A percentile compares a stretch with the other conserved stretches of the same genome.
These are phyloP conservation scores for Bos javanicus DNA, from an alignment of 2,113 vertebrate species.

Conservation along the genomic window DNA sequence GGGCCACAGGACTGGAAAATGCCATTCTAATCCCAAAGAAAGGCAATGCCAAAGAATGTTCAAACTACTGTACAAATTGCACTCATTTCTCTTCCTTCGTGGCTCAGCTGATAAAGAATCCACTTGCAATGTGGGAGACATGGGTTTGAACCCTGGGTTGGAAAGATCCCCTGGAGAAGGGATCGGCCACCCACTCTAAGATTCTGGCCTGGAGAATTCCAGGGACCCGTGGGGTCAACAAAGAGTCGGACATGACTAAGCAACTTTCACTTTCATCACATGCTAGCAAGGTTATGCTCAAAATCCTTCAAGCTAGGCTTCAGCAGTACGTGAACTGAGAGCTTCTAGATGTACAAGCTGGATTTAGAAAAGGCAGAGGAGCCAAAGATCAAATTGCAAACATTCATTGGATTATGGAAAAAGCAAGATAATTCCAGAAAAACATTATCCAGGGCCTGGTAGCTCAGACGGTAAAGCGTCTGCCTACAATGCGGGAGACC, in stretches of 20 bases:
- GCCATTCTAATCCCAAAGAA: background rate
- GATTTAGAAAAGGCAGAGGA: background rate
- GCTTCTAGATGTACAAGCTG: background rate
- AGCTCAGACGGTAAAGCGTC: rapidly evolving
- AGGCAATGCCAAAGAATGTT: background rate
- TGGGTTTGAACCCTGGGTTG: background rate
- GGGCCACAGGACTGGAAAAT: background rate
- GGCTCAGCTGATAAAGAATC: background rate
- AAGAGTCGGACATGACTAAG: background rate
- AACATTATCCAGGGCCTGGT: background rate
- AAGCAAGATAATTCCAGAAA: background rate
- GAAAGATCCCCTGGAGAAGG: background rate
- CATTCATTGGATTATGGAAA: background rate
- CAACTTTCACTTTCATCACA: background rate
- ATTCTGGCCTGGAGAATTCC: background rate
- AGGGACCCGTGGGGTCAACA: background rate
- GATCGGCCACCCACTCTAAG: background rate
- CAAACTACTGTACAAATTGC: background rate
- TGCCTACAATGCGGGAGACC: too few species aligned
- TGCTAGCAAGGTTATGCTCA: background rate
- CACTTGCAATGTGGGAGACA: background rate
- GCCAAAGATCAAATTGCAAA: background rate
- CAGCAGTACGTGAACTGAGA: background rate
- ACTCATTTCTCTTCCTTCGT: background rate
- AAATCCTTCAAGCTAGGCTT: background rate